phyloP scores from a whole-genome alignment of 2,113 vertebrate species.

The Larimichthys polyactis region DNA sequence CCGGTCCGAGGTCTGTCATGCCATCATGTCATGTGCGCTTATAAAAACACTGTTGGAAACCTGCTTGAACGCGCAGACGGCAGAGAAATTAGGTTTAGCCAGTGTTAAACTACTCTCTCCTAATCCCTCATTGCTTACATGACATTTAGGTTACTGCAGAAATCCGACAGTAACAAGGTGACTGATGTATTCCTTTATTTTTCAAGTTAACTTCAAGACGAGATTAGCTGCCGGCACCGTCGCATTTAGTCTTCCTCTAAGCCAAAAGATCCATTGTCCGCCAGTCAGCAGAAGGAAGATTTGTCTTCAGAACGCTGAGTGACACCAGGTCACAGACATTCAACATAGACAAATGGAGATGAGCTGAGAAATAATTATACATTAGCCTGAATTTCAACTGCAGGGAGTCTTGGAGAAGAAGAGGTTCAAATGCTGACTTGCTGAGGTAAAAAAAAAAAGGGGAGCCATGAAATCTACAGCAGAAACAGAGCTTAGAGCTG shows the following conservation, averaged over 20 bases:
- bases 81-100: neutral
- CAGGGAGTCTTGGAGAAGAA: conserved; percentile 43
- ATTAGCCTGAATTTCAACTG: conserved; percentile 60
- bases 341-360: conserved; percentile 49
- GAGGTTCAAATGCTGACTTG: conserved; percentile 41
- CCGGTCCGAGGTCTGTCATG: no score
- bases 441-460: no score
- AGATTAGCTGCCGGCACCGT: conserved; percentile 32
- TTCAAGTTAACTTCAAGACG: neutral
- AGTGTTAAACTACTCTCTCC: neutral
- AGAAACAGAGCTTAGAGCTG: conserved; percentile 28
- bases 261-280: conserved; percentile 53
- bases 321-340: conserved; percentile 60
- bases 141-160: neutral
- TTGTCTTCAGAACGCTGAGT: conserved; percentile 60
- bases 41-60: no score
- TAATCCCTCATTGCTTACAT: neutral
- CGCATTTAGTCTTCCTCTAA: conserved; percentile 14
- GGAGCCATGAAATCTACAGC: conserved; percentile 23
- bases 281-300: conserved; percentile 41
- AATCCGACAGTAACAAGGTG: conserved; percentile 2
- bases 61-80: no score
- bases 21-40: no score
- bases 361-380: conserved; percentile 61
- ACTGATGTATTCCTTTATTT: conserved; percentile 17